Conservation (phyloP, 2,888 invertebrate species). For the Chromoteleia sp. region DNA sequence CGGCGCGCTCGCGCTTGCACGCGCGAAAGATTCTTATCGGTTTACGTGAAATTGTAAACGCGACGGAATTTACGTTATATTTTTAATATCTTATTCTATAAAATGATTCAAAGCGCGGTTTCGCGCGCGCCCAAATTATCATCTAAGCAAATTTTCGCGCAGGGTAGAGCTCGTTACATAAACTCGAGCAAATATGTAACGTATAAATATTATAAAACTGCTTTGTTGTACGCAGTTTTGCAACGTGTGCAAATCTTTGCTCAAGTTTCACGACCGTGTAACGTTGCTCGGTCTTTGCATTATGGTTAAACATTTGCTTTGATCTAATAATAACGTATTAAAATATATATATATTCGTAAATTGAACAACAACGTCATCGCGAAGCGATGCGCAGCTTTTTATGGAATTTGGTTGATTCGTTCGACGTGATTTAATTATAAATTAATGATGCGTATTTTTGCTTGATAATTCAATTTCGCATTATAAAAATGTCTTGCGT, state of each 20-base stretch:
- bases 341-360: no score
- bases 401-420: no score
- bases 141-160: conserved; percentile 12
- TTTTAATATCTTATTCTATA: conserved; percentile 34
- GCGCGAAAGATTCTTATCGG: conserved; percentile 32
- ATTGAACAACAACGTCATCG: no score
- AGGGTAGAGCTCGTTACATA: conserved; percentile 5
- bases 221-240: not conserved
- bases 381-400: no score
- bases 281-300: not conserved
- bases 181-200: not conserved
- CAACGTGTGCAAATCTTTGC: not conserved
- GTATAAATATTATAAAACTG: conserved; percentile 2
- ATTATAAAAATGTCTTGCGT: no score
- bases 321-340: no score
- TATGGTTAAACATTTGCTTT: no score
- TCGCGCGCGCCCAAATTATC: no score
- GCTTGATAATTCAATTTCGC: no score
- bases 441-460: no score
- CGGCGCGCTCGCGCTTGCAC: conserved; percentile 1
- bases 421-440: no score
- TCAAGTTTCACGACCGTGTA: not conserved
- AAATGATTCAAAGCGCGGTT: conserved; percentile 21
- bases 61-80: conserved; percentile 30
- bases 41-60: conserved; percentile 29